Percentiles rank a stretch among this genome's conserved stretches.
Conservation (phyloP, 2,888 invertebrate genomes). For the Coleophora deauratella region DNA sequence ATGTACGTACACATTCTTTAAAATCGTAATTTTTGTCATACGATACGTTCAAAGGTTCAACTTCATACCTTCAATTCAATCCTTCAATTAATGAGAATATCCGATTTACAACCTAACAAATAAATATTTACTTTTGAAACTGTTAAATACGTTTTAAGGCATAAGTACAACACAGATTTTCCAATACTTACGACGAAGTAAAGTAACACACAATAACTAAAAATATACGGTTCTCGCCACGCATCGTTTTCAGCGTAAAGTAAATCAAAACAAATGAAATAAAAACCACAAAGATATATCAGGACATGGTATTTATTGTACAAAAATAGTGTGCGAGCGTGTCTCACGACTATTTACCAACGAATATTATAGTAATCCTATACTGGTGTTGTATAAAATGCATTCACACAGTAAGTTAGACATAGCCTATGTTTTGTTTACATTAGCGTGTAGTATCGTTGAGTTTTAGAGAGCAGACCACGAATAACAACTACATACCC, state of each 20-base stretch:
- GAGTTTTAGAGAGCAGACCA: slow-evolving; percentile 51
- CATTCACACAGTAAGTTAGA: slow-evolving; percentile 69
- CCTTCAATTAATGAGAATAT: no score
- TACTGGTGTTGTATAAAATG: slow-evolving; percentile 67
- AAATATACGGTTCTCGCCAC: not conserved
- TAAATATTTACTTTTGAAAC: no score
- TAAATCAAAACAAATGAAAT: slow-evolving; percentile 48
- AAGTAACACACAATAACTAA: not conserved
- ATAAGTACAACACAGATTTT: no score
- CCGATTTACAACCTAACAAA: no score
- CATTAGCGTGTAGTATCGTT: slow-evolving; percentile 60
- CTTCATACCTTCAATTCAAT: no score
- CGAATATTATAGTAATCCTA: slow-evolving; percentile 56
- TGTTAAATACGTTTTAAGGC: no score
- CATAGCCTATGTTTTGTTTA: slow-evolving; percentile 61
- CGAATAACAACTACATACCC: slow-evolving; percentile 28
- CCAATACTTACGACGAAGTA: no score
- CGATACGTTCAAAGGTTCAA: no score
- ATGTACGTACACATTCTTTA: no score
- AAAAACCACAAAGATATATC: slow-evolving; percentile 41
- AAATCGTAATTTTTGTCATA: no score
- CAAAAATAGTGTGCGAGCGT: slow-evolving; percentile 74
- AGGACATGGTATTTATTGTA: slow-evolving; percentile 74
- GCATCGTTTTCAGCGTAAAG: slow-evolving; percentile 2
- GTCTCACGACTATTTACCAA: slow-evolving; percentile 67